Evolutionary conservation across 2,113 vertebrate genomes (phyloP).

Genomic region (Ceyx cyanopectus): DNA sequence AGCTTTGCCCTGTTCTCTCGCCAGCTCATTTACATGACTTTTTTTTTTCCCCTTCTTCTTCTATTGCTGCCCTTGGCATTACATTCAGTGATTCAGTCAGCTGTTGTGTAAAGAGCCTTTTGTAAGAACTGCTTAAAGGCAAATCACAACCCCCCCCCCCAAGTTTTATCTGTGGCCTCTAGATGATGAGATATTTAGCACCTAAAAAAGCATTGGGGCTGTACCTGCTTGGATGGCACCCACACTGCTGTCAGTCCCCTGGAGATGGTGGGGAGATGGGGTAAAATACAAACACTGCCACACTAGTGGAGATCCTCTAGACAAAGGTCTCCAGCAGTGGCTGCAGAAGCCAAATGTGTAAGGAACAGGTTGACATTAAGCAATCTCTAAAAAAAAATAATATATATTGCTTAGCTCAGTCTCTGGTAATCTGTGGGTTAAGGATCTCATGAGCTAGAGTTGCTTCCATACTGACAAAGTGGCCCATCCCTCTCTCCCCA

Average conservation of each 20-base stretch:
- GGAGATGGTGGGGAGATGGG: background rate
- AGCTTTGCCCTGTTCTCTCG: slow-evolving; percentile 45
- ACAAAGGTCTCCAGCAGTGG: background rate
- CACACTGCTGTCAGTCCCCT: slow-evolving; percentile 19
- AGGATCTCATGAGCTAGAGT: background rate
- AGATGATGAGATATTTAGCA: slow-evolving; percentile 58
- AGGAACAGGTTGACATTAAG: background rate
- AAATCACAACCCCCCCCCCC: slow-evolving; percentile 15
- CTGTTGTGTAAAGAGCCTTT: slow-evolving; percentile 42
- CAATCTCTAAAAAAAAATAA: background rate
- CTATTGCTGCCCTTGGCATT: slow-evolving; percentile 48
- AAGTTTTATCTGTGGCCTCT: slow-evolving; percentile 42
- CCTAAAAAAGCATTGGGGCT: slow-evolving; percentile 49
- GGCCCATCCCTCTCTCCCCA: background rate
- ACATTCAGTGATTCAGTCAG: slow-evolving; percentile 31
- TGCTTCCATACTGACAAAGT: background rate
- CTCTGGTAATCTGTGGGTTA: background rate
- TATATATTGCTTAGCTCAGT: background rate
- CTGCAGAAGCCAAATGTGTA: background rate
- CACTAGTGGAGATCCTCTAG: background rate
- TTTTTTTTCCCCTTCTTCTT: background rate
- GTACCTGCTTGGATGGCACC: slow-evolving; percentile 24
- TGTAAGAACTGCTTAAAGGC: slow-evolving; percentile 52
- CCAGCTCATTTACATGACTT: slow-evolving; percentile 60
- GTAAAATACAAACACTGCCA: background rate